phyloP scores from a whole-genome alignment of 2,888 invertebrate genomes.

The Nemurella pictetii region DNA sequence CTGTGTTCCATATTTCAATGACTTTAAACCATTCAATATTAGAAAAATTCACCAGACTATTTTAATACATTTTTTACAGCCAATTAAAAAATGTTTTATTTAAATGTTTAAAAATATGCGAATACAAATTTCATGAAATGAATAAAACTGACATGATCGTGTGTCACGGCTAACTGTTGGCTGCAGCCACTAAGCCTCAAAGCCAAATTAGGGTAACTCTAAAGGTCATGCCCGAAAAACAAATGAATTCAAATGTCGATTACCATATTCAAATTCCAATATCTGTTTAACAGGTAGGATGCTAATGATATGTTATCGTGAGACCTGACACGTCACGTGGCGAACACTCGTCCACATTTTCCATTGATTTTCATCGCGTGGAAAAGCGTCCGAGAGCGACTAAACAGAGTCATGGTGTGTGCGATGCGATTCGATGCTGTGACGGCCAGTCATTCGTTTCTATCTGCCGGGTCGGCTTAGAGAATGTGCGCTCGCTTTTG shows the following conservation, averaged over 20 bases:
- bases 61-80: no score
- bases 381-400: no score
- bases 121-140: no score
- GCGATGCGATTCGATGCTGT: no score
- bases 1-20: no score
- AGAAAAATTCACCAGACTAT: no score
- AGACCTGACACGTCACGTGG: no score
- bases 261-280: neutral
- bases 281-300: neutral
- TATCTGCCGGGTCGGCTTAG: neutral
- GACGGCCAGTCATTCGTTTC: neutral
- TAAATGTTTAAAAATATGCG: neutral
- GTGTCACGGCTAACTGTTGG: neutral
- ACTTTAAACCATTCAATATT: no score
- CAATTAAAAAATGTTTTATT: neutral
- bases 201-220: neutral
- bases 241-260: neutral
- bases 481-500: neutral
- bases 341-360: no score
- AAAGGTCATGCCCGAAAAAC: neutral
- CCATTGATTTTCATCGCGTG: no score
- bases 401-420: no score
- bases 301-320: neutral
- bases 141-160: neutral
- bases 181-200: neutral